These are phyloP conservation scores for Conomelus anceps DNA, from an alignment of 2,888 invertebrate genomes.

Conservation along the genomic window DNA sequence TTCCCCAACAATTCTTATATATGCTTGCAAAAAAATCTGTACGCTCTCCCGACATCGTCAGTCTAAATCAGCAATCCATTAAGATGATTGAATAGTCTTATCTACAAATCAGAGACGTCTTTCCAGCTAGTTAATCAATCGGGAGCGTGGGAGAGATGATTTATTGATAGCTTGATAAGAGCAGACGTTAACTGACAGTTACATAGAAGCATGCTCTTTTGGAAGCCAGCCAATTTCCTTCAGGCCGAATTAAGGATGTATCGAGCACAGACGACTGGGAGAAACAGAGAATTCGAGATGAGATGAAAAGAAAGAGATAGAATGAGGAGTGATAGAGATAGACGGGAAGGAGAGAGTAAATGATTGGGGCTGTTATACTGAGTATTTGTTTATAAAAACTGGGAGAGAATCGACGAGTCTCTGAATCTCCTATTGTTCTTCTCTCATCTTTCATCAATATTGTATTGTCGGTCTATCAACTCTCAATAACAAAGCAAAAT, in stretches of 20 bases:
- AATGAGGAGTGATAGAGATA: not conserved
- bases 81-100: not conserved
- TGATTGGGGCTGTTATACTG: not conserved
- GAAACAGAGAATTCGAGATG: conserved; percentile 7
- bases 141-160: not conserved
- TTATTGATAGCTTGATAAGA: not conserved
- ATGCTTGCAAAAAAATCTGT: not conserved
- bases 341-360: not conserved
- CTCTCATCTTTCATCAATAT: not conserved
- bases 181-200: not conserved
- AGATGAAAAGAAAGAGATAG: not conserved
- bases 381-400: not conserved
- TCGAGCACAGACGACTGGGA: not conserved
- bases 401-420: not conserved
- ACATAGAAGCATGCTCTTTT: not conserved
- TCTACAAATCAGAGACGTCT: not conserved
- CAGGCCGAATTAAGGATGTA: not conserved
- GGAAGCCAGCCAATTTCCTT: not conserved
- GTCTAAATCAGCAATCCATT: not conserved
- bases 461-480: not conserved
- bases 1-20: not conserved
- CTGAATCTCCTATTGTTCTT: not conserved
- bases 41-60: not conserved
- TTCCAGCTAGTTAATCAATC: not conserved
- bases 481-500: not conserved